A percentile compares a stretch with the other conserved stretches of the same genome.
These are phyloP conservation scores for Pedetes capensis DNA, from an alignment of 2,113 vertebrate species.

Conservation along the genomic window DNA sequence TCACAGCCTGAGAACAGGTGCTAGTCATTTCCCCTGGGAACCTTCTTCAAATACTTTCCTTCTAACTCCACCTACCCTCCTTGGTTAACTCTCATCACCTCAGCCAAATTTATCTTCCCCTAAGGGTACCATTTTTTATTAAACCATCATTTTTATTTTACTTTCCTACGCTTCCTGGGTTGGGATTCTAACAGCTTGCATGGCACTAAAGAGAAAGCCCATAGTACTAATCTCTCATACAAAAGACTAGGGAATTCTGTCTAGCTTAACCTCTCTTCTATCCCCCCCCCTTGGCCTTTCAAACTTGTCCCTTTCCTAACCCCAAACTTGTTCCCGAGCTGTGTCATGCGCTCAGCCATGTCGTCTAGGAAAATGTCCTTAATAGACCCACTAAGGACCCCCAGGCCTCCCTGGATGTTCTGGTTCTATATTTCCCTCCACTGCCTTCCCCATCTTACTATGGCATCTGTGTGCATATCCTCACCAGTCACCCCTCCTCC, in stretches of 20 bases:
- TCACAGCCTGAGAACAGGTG: neutral
- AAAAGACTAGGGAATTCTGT: neutral
- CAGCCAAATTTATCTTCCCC: neutral
- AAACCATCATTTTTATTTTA: neutral
- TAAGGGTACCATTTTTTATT: neutral
- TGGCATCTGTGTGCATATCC: rapidly evolving
- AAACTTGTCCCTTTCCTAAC: neutral
- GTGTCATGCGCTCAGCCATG: neutral
- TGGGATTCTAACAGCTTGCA: neutral
- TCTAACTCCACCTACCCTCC: neutral
- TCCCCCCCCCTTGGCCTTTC: neutral
- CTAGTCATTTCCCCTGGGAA: neutral
- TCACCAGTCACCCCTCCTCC: too few relatives aligned
- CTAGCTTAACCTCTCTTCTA: neutral
- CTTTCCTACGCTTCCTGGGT: neutral
- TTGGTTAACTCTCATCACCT: neutral
- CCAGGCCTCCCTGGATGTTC: neutral
- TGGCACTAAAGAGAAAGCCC: neutral
- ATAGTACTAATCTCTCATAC: neutral
- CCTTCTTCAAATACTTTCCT: neutral
- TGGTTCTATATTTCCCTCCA: rapidly evolving
- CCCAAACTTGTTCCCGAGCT: neutral
- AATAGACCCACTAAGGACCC: neutral
- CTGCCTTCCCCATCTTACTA: neutral
- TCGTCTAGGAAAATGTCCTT: neutral